A percentile compares a stretch with the other conserved stretches of the same genome.
Conservation (phyloP, 2,113 vertebrate species). For the Pogonocichla stellata region DNA sequence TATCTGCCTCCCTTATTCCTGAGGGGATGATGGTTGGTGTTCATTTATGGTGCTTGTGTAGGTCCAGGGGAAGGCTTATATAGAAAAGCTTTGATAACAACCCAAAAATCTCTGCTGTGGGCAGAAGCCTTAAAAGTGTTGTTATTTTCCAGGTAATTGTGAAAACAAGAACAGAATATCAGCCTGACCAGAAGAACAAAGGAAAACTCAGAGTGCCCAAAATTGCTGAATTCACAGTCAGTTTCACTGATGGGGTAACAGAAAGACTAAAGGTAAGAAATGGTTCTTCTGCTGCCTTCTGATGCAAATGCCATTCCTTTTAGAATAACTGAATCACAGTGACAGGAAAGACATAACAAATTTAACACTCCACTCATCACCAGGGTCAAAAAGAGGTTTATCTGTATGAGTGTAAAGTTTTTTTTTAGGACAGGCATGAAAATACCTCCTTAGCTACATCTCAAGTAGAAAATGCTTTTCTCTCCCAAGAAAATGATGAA, state of each 20-base stretch:
- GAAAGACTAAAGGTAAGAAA: constrained; percentile 87
- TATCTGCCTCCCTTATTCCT: neutral
- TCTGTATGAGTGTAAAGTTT: neutral
- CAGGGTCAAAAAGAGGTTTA: neutral
- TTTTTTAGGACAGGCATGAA: neutral
- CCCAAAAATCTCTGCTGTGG: neutral
- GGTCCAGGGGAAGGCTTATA: neutral
- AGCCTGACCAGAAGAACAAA: constrained; percentile 96
- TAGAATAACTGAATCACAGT: constrained; percentile 16
- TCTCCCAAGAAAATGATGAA: neutral
- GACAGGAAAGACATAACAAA: constrained; percentile 35
- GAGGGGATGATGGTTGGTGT: neutral
- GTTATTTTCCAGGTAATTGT: constrained; percentile 88
- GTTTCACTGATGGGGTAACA: constrained; percentile 88
- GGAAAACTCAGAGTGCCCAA: constrained; percentile 94
- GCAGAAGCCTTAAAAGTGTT: neutral
- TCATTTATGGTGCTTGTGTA: neutral
- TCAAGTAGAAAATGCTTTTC: neutral
- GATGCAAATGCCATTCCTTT: constrained; percentile 12
- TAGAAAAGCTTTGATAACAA: neutral
- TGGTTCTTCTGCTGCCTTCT: constrained; percentile 7
- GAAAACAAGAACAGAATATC: constrained; percentile 96
- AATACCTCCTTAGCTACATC: neutral
- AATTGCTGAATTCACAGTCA: constrained; percentile 98
- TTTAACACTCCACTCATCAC: neutral